phyloP scores from a whole-genome alignment of 2,113 vertebrate species.

The Cochlearius cochlearius region DNA sequence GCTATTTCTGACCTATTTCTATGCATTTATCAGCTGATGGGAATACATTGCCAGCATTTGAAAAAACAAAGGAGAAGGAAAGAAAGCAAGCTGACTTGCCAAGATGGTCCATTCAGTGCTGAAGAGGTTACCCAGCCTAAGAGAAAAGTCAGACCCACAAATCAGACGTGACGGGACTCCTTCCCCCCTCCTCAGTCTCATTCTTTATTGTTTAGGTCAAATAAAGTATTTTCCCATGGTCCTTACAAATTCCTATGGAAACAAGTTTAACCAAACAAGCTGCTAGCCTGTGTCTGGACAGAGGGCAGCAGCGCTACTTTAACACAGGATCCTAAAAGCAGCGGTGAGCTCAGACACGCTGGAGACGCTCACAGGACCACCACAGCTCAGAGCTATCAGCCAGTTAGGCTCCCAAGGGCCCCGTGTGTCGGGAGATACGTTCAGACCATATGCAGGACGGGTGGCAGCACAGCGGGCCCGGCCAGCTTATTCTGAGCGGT shows the following conservation, averaged over 20 bases:
- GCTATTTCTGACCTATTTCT: neutral
- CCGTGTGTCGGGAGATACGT: accelerated
- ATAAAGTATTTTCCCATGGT: neutral
- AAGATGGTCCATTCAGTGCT: neutral
- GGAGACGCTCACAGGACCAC: neutral
- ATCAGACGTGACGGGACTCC: neutral
- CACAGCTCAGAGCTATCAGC: neutral
- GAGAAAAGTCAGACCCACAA: neutral
- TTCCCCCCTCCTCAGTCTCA: neutral
- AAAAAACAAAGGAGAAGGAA: neutral
- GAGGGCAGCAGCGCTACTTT: neutral
- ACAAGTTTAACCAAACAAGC: neutral
- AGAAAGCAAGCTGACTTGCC: neutral
- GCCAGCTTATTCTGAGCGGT: accelerated
- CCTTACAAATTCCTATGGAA: neutral
- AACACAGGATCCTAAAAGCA: accelerated
- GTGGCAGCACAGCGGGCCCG: accelerated
- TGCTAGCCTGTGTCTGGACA: neutral
- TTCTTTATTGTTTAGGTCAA: neutral
- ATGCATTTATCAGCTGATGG: neutral
- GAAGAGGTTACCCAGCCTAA: neutral
- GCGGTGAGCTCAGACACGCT: accelerated
- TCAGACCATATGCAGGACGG: accelerated
- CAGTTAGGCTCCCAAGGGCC: neutral
- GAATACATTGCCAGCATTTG: neutral